Base-by-base conservation (phyloP, 1,140 invertebrate species). In the Drosophila erecta region DNA sequence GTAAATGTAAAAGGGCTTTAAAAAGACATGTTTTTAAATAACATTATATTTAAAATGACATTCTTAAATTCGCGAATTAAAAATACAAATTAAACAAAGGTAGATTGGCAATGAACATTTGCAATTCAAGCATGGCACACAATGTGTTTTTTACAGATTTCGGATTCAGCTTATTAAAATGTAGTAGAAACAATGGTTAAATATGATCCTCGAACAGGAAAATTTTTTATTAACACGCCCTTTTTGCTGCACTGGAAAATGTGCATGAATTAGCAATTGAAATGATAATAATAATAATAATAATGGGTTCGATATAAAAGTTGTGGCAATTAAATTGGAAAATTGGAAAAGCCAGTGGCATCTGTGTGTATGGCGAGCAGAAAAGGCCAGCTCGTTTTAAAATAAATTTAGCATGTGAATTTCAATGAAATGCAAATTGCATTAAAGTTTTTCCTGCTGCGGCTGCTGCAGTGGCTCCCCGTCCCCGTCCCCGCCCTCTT, bases 351-450 rank as follows among this genome's bases (percentile, higher is more conserved):
- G 27, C 24, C 46, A 51, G 59, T 67, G 60, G 40, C 33, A 30
- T 37, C n/a, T 58, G 41, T 27, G 44, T 20, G 20, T 8, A 1
- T 22, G 27, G 33, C 11, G 33, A 35, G 33, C 11, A 35, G 5
- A 38, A 46, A 43, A 59, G 56, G 41, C 46, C 43, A 56, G 64
- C 64, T 51, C 59, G 64, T 62, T 64, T 44, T 61, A 46, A 84
- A 67, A 76, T 61, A 71, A 43, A 72, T 64, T 66, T 64, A 55
- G 41, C 66, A 76, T 76, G 67, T 24, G 62, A 85, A 85, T 85
- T 77, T 62, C 77, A 86, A 81, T 86, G 66, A 74, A 81, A 85
- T 85, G 81, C 67, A 85, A 85, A 86, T 85, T 78, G 67, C 73
- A 74, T 78, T 77, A 70, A 86, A 66, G 61, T 81, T 81, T 69